A percentile compares a stretch with the other conserved stretches of the same genome.
Evolutionary conservation across 1,140 invertebrate species (phyloP).

Genomic region (Nymphalis io): DNA sequence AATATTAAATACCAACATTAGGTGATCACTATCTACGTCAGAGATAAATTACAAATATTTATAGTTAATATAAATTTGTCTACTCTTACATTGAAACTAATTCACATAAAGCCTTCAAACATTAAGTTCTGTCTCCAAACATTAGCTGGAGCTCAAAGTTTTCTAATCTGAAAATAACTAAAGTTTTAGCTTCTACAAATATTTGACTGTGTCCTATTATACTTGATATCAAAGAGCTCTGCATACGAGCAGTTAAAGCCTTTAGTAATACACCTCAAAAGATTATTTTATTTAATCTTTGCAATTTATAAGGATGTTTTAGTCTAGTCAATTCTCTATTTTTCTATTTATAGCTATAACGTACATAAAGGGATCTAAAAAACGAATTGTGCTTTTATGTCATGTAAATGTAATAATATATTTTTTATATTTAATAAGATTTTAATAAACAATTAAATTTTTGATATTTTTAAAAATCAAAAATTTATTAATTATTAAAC

Average conservation of each 20-base stretch:
- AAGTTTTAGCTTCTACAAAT: constrained; percentile 10
- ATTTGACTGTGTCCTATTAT: constrained; percentile 12
- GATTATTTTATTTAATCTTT: constrained; percentile 6
- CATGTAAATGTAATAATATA: too few species aligned
- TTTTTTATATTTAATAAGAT: too few species aligned
- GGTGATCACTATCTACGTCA: neutral
- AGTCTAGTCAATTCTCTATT: too few species aligned
- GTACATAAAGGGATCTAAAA: too few species aligned
- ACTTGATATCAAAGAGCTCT: constrained; percentile 13
- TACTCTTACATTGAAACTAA: constrained; percentile 14
- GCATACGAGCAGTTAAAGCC: constrained; percentile 9
- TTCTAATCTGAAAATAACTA: constrained; percentile 20
- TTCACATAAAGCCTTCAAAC: constrained; percentile 19
- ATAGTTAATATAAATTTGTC: neutral
- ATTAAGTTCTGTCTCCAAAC: constrained; percentile 18
- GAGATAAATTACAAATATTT: neutral
- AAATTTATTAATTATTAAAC: too few species aligned
- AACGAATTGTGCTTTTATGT: too few species aligned
- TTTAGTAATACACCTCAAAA: neutral
- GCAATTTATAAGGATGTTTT: neutral
- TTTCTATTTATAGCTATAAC: too few species aligned
- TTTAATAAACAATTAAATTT: too few species aligned
- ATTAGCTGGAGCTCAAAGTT: constrained; percentile 12
- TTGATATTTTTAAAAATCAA: too few species aligned
- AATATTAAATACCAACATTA: neutral